Base-by-base conservation (phyloP, 2,113 vertebrate genomes). In the Gracilinanus agilis region DNA sequence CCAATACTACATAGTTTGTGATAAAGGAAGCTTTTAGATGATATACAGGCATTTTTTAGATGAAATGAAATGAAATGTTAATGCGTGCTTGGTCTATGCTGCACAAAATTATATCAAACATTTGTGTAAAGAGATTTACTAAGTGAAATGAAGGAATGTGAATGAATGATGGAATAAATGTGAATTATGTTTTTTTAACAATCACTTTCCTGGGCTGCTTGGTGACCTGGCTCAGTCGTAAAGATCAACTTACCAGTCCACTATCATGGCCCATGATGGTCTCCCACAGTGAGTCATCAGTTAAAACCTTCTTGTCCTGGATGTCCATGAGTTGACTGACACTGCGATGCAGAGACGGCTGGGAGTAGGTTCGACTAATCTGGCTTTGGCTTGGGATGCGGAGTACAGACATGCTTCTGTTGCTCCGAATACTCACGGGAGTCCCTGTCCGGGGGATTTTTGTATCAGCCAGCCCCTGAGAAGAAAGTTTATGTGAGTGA, bases 261-360 rank as follows among this genome's bases (percentile, higher is more conserved):
- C 98, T 97, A 53, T 99, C 98, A 3, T 99, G 99, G 89, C 98
- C 99, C 93, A 99, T 91, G 91, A 99, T 98, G 1, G 99, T 98
- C 91, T 99, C 99, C 99, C 99, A 99, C 24, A 99, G 98, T 0
- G 99, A 97, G 23, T 99, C 98, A 0, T 99, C 99, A 8, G 91
- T 91, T 90, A 99, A 93, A 25, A 99, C 98, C 96, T 99, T 99
- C 96, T 99, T 99, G 98, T 99, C 99, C 0, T 98, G 98, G n/a
- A 97, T 96, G 93, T 98, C 98, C 12, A 99, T 98, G 94, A 99
- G 99, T 96, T 99, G 99, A 96, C 99, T 99, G 97, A 99, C 98
- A 0, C 99, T 99, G 91, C 98, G 99, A 44, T 99, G 99, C 49
- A 99, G 98, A 49, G 99, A 98, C 90, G 98, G 98, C 91, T 98